Base-by-base conservation (phyloP, 2,113 vertebrate species). In the Erinaceus europaeus region DNA sequence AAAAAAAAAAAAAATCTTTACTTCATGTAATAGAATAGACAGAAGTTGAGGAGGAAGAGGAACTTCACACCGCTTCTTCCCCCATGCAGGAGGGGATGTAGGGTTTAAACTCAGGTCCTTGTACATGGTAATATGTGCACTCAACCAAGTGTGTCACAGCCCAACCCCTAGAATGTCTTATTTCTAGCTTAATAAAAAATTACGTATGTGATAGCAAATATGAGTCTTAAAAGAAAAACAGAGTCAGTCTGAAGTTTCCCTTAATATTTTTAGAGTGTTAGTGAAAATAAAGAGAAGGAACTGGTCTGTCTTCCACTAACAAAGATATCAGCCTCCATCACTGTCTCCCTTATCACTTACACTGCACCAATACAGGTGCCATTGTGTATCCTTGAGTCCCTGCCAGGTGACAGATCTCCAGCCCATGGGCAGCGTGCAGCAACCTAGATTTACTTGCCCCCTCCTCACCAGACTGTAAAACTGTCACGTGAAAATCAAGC, bases 301-400 rank as follows among this genome's bases (percentile, higher is more conserved):
- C 79, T 52, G 78, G 34, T 73, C 29, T 52, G 42, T 77, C 9
- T 77, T 42, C 38, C 32, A 84, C 64, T 57, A 77, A 65, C 72
- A 64, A 89, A 69, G 59, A 86, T 68, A 62, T 14, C 5, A 3
- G 25, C 40, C 44, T 83, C 59, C 21, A 77, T 67, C 80, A 55
- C 77, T 88, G 88, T 77, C 29, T 80, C 38, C 50, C 80, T 85
- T 67, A 36, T 5, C 23, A 78, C 46, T 89, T 89, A 84, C 88
- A 74, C 76, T 20, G 23, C 34, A 74, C 65, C 27, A 64, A 68
- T 74, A 34, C 32, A 38, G 53, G 29, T 69, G 40, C 36, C 40
- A 59, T 38, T 20, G 29, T n/a, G 61, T 76, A 83, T 59, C 23
- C 61, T 52, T 62, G 23, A 78, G 69, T 53, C 34, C 48, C 34